A percentile compares a stretch with the other conserved stretches of the same genome.
phyloP scores from a whole-genome alignment of 2,888 invertebrate genomes.

The Andrena fulva region DNA sequence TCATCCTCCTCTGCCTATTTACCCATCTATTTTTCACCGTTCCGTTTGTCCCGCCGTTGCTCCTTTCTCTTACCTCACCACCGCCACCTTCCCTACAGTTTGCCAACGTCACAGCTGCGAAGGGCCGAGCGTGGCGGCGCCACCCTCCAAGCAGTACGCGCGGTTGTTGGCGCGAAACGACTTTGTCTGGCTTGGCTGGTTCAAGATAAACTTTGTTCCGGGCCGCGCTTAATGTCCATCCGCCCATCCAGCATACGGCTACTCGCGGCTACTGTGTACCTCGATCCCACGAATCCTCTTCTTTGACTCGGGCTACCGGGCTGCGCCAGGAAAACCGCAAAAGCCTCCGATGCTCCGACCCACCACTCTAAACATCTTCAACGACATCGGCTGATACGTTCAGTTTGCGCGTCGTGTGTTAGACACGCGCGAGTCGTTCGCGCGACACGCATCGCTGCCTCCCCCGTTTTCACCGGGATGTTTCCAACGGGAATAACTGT shows the following conservation, averaged over 20 bases:
- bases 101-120: constrained; percentile 22
- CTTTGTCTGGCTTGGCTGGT: constrained; percentile 59
- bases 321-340: constrained; percentile 35
- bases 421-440: constrained; percentile 4
- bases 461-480: constrained; percentile 9
- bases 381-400: constrained; percentile 33
- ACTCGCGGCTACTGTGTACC: constrained; percentile 4
- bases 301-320: constrained; percentile 14
- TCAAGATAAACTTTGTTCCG: constrained; percentile 73
- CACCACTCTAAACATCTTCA: constrained; percentile 54
- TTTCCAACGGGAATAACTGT: constrained; percentile 28
- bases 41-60: constrained; percentile 7
- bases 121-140: constrained; percentile 37
- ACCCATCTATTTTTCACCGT: constrained; percentile 26
- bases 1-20: constrained; percentile 19
- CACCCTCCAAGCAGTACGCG: constrained; percentile 30
- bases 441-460: constrained; percentile 11
- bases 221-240: constrained; percentile 57
- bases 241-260: constrained; percentile 34
- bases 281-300: constrained; percentile 1
- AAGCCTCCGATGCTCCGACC: constrained; percentile 12
- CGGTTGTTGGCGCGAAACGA: constrained; percentile 51
- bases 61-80: constrained; percentile 24
- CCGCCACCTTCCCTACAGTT: constrained; percentile 21
- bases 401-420: constrained; percentile 33